Conservation (phyloP, 2,113 vertebrate species). For the Proterorhinus semilunaris region DNA sequence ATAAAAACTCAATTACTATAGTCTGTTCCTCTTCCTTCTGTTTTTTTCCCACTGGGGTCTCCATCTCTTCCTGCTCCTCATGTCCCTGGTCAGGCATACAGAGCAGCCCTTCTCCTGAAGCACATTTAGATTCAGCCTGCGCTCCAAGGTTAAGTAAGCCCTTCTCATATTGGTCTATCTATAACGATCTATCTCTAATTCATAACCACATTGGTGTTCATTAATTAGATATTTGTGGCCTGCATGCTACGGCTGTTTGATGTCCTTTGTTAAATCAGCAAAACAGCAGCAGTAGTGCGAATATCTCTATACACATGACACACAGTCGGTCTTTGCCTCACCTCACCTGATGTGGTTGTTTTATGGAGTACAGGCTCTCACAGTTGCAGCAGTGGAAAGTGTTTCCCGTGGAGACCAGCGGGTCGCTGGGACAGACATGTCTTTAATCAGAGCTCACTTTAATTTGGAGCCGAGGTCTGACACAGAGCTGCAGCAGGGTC, state of each 20-base stretch:
- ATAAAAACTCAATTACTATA: no score
- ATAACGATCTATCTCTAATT: slow-evolving; percentile 69
- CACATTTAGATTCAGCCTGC: slow-evolving; percentile 70
- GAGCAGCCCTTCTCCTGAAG: slow-evolving; percentile 59
- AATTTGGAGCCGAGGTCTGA: slow-evolving; percentile 37
- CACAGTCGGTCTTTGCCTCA: background rate
- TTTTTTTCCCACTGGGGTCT: no score
- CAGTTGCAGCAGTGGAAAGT: slow-evolving; percentile 20
- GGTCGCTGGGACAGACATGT: slow-evolving; percentile 53
- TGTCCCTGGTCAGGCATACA: slow-evolving; percentile 66
- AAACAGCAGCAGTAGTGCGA: background rate
- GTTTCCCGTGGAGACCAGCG: slow-evolving; percentile 47
- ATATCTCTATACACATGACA: slow-evolving; percentile 4
- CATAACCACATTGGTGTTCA: slow-evolving; percentile 44
- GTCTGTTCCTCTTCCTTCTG: no score
- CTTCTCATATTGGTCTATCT: slow-evolving; percentile 65
- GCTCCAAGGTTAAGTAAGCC: slow-evolving; percentile 72
- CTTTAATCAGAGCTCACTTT: slow-evolving; percentile 60
- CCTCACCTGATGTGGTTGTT: background rate
- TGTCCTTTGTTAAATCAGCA: background rate
- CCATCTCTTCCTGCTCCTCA: slow-evolving; percentile 25
- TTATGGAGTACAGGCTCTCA: slow-evolving; percentile 17
- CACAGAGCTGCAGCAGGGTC: slow-evolving; percentile 44
- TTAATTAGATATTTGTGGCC: slow-evolving; percentile 46
- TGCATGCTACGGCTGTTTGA: slow-evolving; percentile 13